These are phyloP conservation scores for Chromobotia macracanthus DNA, from an alignment of 2,797 vertebrate species.

Conservation along the genomic window DNA sequence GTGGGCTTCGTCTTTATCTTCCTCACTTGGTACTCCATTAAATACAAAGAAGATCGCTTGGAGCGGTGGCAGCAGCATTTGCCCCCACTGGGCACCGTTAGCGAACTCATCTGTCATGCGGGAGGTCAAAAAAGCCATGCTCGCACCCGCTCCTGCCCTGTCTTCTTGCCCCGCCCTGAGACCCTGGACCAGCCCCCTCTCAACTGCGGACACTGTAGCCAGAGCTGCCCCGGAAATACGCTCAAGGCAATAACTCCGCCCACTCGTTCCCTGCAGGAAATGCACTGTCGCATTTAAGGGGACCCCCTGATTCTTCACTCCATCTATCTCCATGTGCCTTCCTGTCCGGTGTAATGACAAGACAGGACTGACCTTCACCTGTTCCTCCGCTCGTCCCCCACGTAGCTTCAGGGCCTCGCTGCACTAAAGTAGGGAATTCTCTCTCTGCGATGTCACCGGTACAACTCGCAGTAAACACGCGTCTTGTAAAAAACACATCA, in stretches of 20 bases:
- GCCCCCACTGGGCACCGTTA: conserved; percentile 89
- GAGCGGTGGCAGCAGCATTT: conserved; percentile 82
- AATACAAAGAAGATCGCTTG: conserved; percentile 89
- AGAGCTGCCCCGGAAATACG: conserved; percentile 80
- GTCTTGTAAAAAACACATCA: background rate
- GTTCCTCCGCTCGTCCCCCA: background rate
- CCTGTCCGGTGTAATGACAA: conserved; percentile 64
- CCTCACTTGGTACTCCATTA: conserved; percentile 98
- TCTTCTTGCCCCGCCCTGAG: conserved; percentile 81
- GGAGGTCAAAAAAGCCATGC: conserved; percentile 83
- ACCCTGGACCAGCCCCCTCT: conserved; percentile 69
- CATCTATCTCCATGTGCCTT: conserved; percentile 85
- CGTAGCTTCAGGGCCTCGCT: conserved; percentile 2
- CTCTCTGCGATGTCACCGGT: no score
- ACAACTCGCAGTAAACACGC: no score
- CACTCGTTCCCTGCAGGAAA: conserved; percentile 72
- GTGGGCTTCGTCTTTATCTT: conserved; percentile 98
- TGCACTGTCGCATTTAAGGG: conserved; percentile 78
- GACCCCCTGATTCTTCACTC: conserved; percentile 27
- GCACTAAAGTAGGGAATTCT: background rate
- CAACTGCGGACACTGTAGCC: conserved; percentile 79
- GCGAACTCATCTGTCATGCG: conserved; percentile 82
- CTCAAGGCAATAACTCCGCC: conserved; percentile 90
- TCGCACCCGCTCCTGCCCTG: conserved; percentile 91
- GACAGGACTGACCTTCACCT: conserved; percentile 52